Evolutionary conservation across 2,797 vertebrate genomes (phyloP).

Genomic region (Eulemur coronatus): DNA sequence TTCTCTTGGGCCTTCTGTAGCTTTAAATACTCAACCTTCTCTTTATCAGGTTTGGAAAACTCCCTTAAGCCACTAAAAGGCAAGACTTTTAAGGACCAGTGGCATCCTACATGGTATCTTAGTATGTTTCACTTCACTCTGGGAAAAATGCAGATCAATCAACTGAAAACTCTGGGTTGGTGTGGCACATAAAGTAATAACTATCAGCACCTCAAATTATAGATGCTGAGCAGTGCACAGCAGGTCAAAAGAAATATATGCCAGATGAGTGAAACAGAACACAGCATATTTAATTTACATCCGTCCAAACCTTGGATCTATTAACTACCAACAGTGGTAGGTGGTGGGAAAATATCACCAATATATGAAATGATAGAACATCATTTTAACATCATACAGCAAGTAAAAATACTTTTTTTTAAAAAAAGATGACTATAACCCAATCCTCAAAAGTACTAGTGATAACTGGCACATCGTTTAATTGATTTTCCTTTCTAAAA

Average conservation of each 20-base stretch:
- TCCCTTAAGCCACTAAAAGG: not conserved
- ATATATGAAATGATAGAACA: not conserved
- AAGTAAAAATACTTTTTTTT: slow-evolving; percentile 42
- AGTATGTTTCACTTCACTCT: not conserved
- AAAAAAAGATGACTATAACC: slow-evolving; percentile 66
- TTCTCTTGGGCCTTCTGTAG: not conserved
- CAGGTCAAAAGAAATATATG: not conserved
- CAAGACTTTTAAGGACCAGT: not conserved
- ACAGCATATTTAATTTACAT: not conserved
- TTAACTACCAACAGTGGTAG: not conserved
- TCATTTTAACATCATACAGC: slow-evolving; percentile 32
- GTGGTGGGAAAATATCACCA: not conserved
- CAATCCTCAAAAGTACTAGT: slow-evolving; percentile 68
- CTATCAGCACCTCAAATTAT: not conserved
- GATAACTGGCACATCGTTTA: slow-evolving; percentile 81
- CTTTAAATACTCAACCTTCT: not conserved
- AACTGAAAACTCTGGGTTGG: not conserved
- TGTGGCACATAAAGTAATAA: not conserved
- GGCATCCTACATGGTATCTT: not conserved
- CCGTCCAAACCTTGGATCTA: not conserved
- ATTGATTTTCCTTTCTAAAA: slow-evolving; percentile 86
- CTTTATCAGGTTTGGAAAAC: not conserved
- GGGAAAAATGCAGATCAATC: not conserved
- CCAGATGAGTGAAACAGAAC: not conserved
- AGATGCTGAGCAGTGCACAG: not conserved